Evolutionary conservation across 2,888 invertebrate genomes (phyloP).

Genomic region (Phytoseiulus persimilis): DNA sequence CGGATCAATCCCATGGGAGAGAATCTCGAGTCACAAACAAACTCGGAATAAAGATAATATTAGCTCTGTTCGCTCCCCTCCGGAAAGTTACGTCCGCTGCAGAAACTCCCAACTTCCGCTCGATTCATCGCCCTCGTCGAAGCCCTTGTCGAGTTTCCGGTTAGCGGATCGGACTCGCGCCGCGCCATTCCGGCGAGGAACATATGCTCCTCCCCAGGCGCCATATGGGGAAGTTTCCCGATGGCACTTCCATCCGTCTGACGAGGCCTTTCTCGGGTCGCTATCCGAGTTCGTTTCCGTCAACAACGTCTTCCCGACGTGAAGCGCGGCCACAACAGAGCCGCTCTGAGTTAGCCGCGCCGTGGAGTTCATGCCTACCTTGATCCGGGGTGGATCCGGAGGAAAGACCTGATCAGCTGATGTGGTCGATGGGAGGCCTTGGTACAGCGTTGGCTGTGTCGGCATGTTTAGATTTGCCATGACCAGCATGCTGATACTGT

Average conservation of each 20-base stretch:
- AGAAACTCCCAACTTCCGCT: not conserved
- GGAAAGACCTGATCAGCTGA: not conserved
- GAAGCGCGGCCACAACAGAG: not conserved
- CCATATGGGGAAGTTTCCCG: not conserved
- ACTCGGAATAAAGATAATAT: not conserved
- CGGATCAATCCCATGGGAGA: no score
- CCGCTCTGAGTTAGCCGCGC: not conserved
- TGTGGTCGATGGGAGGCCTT: not conserved
- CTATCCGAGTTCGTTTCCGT: no score
- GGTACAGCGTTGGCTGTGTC: not conserved
- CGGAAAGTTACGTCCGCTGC: not conserved
- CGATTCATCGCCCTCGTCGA: not conserved
- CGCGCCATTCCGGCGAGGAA: not conserved
- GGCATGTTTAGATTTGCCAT: not conserved
- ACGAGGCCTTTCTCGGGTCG: no score
- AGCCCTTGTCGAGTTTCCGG: no score
- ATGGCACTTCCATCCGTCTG: not conserved
- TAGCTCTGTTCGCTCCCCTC: not conserved
- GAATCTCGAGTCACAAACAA: not conserved
- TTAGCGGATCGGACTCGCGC: no score
- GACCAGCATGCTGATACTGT: not conserved
- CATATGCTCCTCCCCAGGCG: not conserved
- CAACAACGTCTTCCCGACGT: not conserved
- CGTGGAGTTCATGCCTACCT: not conserved
- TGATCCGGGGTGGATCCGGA: not conserved